Evolutionary conservation across 2,888 invertebrate species (phyloP), one percentile per base, ranked within the genome.

Genomic region (Podotricha telesiphe): DNA sequence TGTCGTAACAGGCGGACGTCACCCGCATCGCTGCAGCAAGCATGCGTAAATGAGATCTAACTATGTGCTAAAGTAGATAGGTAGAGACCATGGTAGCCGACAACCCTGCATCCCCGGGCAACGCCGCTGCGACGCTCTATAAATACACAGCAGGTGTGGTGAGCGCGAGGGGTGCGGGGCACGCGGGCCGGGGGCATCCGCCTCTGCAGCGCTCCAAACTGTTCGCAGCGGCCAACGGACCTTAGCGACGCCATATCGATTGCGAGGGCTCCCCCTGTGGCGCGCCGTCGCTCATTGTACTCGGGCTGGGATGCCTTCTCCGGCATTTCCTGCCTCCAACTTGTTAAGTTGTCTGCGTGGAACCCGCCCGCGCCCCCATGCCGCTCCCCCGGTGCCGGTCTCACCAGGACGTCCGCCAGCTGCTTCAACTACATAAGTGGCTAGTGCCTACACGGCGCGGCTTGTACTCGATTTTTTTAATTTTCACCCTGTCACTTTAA

Each of bases 181-280:
- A 84, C 85, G 85, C 87, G 86, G 86, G 82, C 80, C 77, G 82
- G 78, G 86, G 88, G 87, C 88, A 88, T 89, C 90, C 91, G 89
- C 89, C 89, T 90, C 91, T 88, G 90, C 91, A 90, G 89, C 87
- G 89, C 83, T 89, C 88, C 86, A 87, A 87, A 86, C 88, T 86
- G 90, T 87, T 88, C 89, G 81, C 91, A 90, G 86, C 91, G 91
- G 89, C 92, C 91, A 91, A 85, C 91, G 93, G 93, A 93, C 92
- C 93, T 93, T 93, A 92, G 92, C 93, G 91, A 88, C 91, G 92
- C 88, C 87, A 93, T 92, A 93, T 93, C 93, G 93, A 93, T 93
- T 93, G 92, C 91, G 90, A 91, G 89, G 91, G 90, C 90, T 91
- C 91, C 92, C 92, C 92, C 90, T 91, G 91, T 89, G 89, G 89